Conservation (phyloP, 2,113 vertebrate species). For the Pachyramphus minor region DNA sequence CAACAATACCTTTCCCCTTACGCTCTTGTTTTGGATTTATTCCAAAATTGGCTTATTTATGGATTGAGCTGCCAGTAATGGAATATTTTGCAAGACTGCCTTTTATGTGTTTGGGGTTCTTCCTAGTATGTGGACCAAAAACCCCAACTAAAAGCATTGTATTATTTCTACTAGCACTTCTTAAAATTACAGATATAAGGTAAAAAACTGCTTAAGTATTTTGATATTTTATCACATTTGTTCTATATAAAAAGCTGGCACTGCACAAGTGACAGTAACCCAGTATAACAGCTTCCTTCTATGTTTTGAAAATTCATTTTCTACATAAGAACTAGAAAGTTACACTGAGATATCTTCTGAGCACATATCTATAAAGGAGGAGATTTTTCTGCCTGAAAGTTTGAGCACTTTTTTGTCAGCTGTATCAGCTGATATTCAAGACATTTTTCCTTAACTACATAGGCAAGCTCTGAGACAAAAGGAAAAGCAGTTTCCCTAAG, state of each 20-base stretch:
- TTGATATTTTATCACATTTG: neutral
- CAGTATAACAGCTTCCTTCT: neutral
- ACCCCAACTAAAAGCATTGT: neutral
- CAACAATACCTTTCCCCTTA: slow-evolving; percentile 73
- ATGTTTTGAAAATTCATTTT: neutral
- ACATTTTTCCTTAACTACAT: neutral
- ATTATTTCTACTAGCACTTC: neutral
- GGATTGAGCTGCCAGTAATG: slow-evolving; percentile 56
- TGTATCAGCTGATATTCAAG: neutral
- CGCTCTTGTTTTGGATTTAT: slow-evolving; percentile 63
- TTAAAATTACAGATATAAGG: neutral
- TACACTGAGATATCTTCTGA: neutral
- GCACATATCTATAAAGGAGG: neutral
- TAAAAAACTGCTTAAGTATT: neutral
- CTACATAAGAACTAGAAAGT: neutral
- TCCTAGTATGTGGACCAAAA: neutral
- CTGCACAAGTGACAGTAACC: neutral
- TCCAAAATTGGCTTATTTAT: slow-evolving; percentile 73
- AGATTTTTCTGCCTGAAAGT: neutral
- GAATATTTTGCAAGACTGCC: slow-evolving; percentile 12
- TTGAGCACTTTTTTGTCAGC: neutral
- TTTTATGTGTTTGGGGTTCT: slow-evolving; percentile 21
- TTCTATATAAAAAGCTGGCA: neutral
- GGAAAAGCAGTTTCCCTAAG: neutral
- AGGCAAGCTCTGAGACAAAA: neutral